Evolutionary conservation across 2,888 invertebrate genomes (phyloP).

Genomic region (Harpagoxenus sublaevis): DNA sequence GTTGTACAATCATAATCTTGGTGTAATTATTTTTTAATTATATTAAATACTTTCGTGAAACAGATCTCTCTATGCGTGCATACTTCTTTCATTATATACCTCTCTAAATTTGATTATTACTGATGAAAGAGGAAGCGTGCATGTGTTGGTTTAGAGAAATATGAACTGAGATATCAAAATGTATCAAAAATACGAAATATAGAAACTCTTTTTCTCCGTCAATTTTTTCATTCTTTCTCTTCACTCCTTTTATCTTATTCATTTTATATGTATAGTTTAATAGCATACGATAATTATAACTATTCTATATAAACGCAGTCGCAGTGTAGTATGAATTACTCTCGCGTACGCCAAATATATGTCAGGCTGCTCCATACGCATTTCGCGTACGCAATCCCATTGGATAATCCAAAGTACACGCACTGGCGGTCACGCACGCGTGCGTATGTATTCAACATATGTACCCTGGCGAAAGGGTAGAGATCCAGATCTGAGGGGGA

Average conservation of each 20-base stretch:
- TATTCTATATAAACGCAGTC: not conserved
- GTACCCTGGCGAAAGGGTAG: slow-evolving; percentile 52
- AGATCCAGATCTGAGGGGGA: slow-evolving; percentile 62
- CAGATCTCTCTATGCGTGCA: not conserved
- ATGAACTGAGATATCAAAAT: not conserved
- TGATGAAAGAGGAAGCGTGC: not conserved
- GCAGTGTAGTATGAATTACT: slow-evolving; percentile 21
- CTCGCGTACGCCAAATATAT: slow-evolving; percentile 39
- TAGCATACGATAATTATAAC: not conserved
- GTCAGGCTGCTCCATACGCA: slow-evolving; percentile 44
- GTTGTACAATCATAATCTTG: not conserved
- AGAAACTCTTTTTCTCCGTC: not conserved
- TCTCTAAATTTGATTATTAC: not conserved
- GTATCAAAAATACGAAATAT: not conserved
- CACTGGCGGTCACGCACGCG: slow-evolving; percentile 58
- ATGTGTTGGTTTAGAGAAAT: not conserved
- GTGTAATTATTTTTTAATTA: not conserved
- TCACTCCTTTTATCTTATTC: not conserved
- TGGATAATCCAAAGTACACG: slow-evolving; percentile 47
- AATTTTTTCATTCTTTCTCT: not conserved
- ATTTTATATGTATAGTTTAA: not conserved
- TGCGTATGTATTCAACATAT: slow-evolving; percentile 53
- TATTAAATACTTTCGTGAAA: not conserved
- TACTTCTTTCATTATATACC: not conserved
- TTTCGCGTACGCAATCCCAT: slow-evolving; percentile 52